Percentiles rank a stretch among this genome's conserved stretches.
phyloP scores from a whole-genome alignment of 1,140 invertebrate species.

The Lineus longissimus region DNA sequence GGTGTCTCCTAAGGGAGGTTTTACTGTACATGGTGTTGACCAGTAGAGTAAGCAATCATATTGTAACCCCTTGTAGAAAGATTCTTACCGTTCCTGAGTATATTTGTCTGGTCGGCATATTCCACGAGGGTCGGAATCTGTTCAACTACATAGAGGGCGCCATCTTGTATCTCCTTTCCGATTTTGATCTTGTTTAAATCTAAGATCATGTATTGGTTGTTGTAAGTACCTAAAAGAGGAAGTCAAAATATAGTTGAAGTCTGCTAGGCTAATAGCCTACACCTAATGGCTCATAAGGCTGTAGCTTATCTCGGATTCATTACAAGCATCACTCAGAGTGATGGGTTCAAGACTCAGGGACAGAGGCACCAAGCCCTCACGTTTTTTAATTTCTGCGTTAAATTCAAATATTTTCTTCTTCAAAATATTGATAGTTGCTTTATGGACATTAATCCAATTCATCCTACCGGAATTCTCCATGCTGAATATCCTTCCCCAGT shows the following conservation, averaged over 20 bases:
- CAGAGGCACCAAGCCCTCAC: too few relatives aligned
- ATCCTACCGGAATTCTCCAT: constrained; percentile 48
- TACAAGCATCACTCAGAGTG: too few relatives aligned
- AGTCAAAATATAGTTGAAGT: not conserved
- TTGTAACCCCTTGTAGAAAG: not conserved
- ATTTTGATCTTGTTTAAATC: constrained; percentile 45
- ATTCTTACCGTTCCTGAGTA: constrained; percentile 32
- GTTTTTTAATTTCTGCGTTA: too few relatives aligned
- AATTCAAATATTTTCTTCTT: too few relatives aligned
- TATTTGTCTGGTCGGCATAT: constrained; percentile 36
- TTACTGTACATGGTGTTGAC: not conserved
- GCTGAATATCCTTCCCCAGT: constrained; percentile 40
- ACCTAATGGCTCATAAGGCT: not conserved
- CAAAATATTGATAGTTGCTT: too few relatives aligned
- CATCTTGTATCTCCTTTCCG: constrained; percentile 29
- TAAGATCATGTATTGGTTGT: constrained; percentile 54
- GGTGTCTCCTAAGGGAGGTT: too few relatives aligned
- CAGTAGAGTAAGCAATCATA: not conserved
- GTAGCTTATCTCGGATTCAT: not conserved
- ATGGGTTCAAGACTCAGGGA: too few relatives aligned
- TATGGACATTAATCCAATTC: too few relatives aligned
- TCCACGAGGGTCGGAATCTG: constrained; percentile 47
- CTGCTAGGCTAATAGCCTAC: not conserved
- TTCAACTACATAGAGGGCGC: constrained; percentile 50
- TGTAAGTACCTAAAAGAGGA: constrained; percentile 45